Evolutionary conservation across 2,797 vertebrate genomes (phyloP), one percentile per base, ranked within the genome.

Genomic region (Mionectes olivaceus): DNA sequence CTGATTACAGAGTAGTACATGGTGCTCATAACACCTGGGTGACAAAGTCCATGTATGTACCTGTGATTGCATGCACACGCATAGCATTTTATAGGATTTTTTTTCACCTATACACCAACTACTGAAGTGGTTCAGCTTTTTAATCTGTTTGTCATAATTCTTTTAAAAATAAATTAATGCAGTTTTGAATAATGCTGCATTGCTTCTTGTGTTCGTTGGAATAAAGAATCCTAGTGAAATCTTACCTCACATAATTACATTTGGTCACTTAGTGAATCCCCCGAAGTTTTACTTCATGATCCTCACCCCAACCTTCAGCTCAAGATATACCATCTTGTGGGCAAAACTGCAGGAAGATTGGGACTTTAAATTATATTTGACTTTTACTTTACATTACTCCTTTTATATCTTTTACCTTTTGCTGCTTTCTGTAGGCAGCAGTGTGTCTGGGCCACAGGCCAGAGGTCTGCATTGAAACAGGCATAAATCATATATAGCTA

Each of bases 1-100:
- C 90, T 96, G 91, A 97, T 96, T 93, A 65, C 67, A 60, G 39
- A 83, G 69, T n/a, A 68, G 50, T 59, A 87, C 53, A 71, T 33
- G 32, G 39, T 46, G 85, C 64, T 50, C 3, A 6, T 83, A 86
- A 93, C 9, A 90, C 67, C 83, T 63, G 61, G 24, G 73, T 91
- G 61, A 75, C 61, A 33, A 91, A 94, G 55, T 68, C 30, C 39
- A 11, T 25, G 22, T 1, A 5, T 93, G 63, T 57, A 7, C 89
- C 71, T 91, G 53, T 18, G 37, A 69, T 85, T 52, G 46, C n/a
- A 24, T 2, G n/a, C 5, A 63, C 69, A 83, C 41, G 33, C 19
- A 23, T 3, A 15, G 1, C 13, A 64, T 83, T 91, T 90, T 65
- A 60, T 24, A 53, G 59, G n/a, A 27, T 70, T 75, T n/a, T 89